A percentile compares a stretch with the other conserved stretches of the same genome.
Conservation (phyloP, 2,113 vertebrate genomes). For the Ovis canadensis region DNA sequence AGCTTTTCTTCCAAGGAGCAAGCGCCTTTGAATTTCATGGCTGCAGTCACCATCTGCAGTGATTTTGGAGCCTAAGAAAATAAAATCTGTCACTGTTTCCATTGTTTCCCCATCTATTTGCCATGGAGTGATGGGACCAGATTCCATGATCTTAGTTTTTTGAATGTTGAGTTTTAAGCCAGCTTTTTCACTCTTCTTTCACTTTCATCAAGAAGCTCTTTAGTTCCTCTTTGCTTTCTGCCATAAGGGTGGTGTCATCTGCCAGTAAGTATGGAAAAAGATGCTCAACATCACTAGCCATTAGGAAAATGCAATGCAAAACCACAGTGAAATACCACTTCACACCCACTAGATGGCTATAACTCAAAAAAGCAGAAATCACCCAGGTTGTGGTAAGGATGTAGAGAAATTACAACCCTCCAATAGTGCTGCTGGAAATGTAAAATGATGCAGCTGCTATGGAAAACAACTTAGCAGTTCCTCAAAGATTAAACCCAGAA, state of each 20-base stretch:
- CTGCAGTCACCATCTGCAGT: not conserved
- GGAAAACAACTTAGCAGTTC: not conserved
- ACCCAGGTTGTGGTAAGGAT: not conserved
- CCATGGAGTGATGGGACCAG: not conserved
- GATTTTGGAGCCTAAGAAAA: not conserved
- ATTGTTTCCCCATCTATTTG: not conserved
- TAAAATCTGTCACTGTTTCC: not conserved
- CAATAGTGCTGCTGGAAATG: not conserved
- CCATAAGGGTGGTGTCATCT: not conserved
- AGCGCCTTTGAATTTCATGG: not conserved
- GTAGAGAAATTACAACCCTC: not conserved
- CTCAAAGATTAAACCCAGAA: not conserved
- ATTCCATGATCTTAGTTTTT: not conserved
- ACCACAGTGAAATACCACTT: not conserved
- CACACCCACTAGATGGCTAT: not conserved
- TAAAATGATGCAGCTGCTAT: not conserved
- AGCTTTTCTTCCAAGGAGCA: not conserved
- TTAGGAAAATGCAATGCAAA: conserved; percentile 14
- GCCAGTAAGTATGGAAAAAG: not conserved
- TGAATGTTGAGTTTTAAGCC: not conserved
- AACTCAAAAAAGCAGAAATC: not conserved
- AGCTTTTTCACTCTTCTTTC: not conserved
- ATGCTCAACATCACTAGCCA: not conserved
- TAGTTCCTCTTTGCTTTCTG: not conserved
- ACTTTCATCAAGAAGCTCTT: not conserved